These are phyloP conservation scores for Nothoprocta perdicaria DNA, from an alignment of 2,113 vertebrate species.

Conservation along the genomic window DNA sequence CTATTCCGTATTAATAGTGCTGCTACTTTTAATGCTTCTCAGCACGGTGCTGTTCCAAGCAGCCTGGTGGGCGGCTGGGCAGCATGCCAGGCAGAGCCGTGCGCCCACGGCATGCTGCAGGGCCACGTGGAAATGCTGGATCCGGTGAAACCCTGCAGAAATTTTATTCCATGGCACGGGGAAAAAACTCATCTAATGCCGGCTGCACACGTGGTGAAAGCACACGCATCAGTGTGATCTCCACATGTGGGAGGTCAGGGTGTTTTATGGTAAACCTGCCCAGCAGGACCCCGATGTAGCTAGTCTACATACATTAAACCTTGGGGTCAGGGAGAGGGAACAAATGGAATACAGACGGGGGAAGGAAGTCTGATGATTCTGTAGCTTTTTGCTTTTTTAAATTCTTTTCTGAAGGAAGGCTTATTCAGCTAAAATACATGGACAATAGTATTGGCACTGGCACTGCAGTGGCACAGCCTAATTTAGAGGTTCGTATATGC, in stretches of 20 bases:
- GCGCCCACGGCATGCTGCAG: background rate
- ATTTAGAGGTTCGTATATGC: background rate
- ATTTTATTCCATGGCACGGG: background rate
- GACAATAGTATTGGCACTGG: background rate
- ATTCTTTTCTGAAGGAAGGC: background rate
- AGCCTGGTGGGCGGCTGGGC: background rate
- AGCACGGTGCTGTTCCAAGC: background rate
- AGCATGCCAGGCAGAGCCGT: background rate
- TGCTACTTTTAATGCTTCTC: conserved; percentile 26
- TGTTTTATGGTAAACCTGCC: background rate
- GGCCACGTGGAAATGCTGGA: background rate
- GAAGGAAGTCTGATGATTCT: background rate
- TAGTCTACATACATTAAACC: background rate
- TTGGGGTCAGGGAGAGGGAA: background rate
- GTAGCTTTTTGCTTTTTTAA: background rate
- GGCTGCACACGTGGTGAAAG: background rate
- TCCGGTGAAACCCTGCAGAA: background rate
- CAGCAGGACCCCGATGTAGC: fast-evolving
- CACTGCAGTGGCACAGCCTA: background rate
- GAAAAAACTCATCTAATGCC: background rate
- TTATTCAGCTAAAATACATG: background rate
- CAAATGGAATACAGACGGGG: background rate
- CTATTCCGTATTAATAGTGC: background rate
- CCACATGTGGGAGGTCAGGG: fast-evolving
- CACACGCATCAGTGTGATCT: fast-evolving